These are phyloP conservation scores for Accipiter cooperii DNA, from an alignment of 2,113 vertebrate species.

Conservation along the genomic window DNA sequence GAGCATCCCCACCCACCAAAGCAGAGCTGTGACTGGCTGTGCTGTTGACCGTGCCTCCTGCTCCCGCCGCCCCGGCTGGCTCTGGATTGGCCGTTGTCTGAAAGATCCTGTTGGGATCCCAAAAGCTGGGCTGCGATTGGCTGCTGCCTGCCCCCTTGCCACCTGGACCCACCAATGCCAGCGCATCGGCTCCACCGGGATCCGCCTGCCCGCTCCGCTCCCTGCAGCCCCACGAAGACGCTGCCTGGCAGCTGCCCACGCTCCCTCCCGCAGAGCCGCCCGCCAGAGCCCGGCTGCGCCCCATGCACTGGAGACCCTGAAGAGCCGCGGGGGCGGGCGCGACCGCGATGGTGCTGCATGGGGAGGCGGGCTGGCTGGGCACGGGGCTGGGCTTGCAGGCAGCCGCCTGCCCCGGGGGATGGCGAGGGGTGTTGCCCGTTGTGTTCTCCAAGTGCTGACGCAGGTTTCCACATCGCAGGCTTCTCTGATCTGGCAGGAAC, in stretches of 20 bases:
- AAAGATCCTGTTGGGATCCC: neutral
- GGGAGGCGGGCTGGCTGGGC: conserved; percentile 58
- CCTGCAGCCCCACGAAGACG: neutral
- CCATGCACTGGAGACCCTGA: neutral
- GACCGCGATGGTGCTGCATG: neutral
- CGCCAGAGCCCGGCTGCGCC: neutral
- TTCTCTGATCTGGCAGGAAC: conserved; percentile 99
- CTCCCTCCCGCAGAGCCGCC: neutral
- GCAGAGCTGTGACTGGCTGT: conserved; percentile 12
- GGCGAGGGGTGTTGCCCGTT: conserved; percentile 45
- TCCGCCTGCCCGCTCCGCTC: neutral
- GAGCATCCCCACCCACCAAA: neutral
- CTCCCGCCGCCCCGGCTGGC: neutral
- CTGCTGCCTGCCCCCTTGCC: neutral
- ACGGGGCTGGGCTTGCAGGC: conserved; percentile 30
- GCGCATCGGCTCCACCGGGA: neutral
- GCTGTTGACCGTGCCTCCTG: neutral
- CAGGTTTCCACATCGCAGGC: conserved; percentile 99
- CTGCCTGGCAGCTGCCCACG: neutral
- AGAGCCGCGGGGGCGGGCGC: neutral
- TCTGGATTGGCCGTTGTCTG: neutral
- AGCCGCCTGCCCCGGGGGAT: conserved; percentile 33
- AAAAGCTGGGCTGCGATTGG: neutral
- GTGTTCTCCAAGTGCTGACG: conserved; percentile 85
- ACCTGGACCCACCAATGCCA: neutral